Evolutionary conservation across 64 coral and sea anemone species (phyloP).

Genomic region (Platygyra sinensis): DNA sequence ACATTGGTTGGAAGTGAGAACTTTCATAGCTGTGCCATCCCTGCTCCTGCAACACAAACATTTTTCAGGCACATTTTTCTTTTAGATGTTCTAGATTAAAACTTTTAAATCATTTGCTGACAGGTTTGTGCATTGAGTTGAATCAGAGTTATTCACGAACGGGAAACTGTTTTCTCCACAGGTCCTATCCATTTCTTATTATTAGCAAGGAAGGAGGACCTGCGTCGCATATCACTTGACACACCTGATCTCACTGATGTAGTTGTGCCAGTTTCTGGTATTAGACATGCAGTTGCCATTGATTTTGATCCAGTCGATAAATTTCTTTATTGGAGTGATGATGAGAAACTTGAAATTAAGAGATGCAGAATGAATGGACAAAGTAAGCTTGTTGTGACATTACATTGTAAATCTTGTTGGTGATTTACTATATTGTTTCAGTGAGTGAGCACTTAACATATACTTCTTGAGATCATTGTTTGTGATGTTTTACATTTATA

Average conservation of each 20-base stretch:
- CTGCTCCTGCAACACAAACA: no score
- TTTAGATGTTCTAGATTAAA: no score
- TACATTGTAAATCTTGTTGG: neutral
- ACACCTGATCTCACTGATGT: slow-evolving; percentile 91
- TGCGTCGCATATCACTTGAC: slow-evolving; percentile 85
- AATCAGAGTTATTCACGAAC: no score
- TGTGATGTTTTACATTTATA: no score
- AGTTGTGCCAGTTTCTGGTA: slow-evolving; percentile 77
- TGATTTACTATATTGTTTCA: no score
- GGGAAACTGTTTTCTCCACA: neutral
- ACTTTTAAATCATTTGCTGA: no score
- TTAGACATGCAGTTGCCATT: slow-evolving; percentile 79
- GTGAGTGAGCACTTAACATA: no score
- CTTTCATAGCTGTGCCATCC: neutral
- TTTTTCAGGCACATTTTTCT: no score
- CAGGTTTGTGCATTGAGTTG: no score
- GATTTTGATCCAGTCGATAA: slow-evolving; percentile 93
- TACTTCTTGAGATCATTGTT: no score
- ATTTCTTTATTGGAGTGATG: slow-evolving; percentile 96
- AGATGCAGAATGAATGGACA: slow-evolving; percentile 75
- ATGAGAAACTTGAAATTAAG: slow-evolving; percentile 67
- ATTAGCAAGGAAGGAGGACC: slow-evolving; percentile 71
- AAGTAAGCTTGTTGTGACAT: slow-evolving; percentile 25
- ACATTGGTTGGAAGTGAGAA: no score
- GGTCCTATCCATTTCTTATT: slow-evolving; percentile 85